Conservation (phyloP, 2,888 invertebrate genomes). For the Darwinula stevensoni region DNA sequence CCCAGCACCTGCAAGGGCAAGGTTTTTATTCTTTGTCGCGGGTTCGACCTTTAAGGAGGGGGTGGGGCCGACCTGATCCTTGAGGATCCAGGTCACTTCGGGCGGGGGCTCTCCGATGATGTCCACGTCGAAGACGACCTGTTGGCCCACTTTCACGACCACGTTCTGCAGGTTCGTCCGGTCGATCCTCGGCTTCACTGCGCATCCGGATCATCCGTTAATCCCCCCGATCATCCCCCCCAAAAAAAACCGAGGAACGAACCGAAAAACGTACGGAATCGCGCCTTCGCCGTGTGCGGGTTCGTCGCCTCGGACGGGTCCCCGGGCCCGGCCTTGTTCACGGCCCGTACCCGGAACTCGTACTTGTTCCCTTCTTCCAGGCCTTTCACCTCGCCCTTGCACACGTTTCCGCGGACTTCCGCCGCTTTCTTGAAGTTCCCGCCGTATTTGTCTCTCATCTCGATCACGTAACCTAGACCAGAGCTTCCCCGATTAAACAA, state of each 20-base stretch:
- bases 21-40: slow-evolving; percentile 3
- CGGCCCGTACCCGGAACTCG: slow-evolving; percentile 71
- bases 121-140: slow-evolving; percentile 55
- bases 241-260: slow-evolving; percentile 4
- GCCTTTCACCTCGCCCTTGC: slow-evolving; percentile 59
- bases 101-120: slow-evolving; percentile 78
- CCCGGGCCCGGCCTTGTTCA: slow-evolving; percentile 81
- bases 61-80: slow-evolving; percentile 23
- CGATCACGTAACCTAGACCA: slow-evolving; percentile 43
- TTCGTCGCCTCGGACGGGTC: slow-evolving; percentile 73
- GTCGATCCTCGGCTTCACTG: slow-evolving; percentile 82
- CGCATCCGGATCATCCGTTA: slow-evolving; percentile 3
- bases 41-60: no score
- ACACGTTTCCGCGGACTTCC: slow-evolving; percentile 50
- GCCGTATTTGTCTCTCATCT: slow-evolving; percentile 64
- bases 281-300: slow-evolving; percentile 62
- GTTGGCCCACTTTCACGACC: slow-evolving; percentile 58
- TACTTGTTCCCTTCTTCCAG: slow-evolving; percentile 82
- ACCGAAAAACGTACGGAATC: slow-evolving; percentile 37
- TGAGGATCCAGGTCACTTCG: slow-evolving; percentile 67
- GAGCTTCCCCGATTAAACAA: no score
- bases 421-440: slow-evolving; percentile 29
- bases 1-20: slow-evolving; percentile 14
- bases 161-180: slow-evolving; percentile 59
- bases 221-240: neutral